Percentiles rank a stretch among this genome's conserved stretches.
Evolutionary conservation across 2,113 vertebrate species (phyloP).

Genomic region (Caloenas nicobarica): DNA sequence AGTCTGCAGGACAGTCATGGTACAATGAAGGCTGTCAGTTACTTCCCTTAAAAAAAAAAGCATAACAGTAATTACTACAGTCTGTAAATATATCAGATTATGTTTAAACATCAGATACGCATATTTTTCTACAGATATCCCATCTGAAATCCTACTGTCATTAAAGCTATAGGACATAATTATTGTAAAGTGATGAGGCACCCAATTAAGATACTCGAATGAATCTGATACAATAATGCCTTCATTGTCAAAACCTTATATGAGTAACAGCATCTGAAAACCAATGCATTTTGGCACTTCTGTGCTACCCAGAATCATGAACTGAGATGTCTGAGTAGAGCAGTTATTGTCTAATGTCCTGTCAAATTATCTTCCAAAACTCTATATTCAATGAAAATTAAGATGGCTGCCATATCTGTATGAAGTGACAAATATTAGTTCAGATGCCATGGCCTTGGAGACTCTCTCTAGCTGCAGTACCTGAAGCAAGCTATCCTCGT

Average conservation of each 20-base stretch:
- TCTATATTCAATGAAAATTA: not conserved
- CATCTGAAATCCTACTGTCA: not conserved
- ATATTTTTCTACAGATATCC: not conserved
- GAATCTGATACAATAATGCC: not conserved
- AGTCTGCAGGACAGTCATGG: not conserved
- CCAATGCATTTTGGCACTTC: not conserved
- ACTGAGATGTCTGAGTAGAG: not conserved
- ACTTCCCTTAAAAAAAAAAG: not conserved
- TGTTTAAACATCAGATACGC: not conserved
- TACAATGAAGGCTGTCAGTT: not conserved
- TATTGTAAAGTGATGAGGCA: not conserved
- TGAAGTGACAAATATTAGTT: not conserved
- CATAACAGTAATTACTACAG: not conserved
- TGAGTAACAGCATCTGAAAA: not conserved
- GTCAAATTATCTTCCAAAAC: slow-evolving; percentile 5
- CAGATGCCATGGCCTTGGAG: not conserved
- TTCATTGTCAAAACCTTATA: not conserved
- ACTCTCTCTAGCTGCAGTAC: not conserved
- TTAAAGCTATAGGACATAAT: not conserved
- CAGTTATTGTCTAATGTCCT: not conserved
- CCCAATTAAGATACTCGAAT: not conserved
- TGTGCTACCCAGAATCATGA: not conserved
- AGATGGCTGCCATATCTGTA: not conserved
- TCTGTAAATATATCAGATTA: not conserved
- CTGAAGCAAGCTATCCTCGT: not conserved